Conservation (phyloP, 2,797 vertebrate genomes). For the Crenichthys baileyi region DNA sequence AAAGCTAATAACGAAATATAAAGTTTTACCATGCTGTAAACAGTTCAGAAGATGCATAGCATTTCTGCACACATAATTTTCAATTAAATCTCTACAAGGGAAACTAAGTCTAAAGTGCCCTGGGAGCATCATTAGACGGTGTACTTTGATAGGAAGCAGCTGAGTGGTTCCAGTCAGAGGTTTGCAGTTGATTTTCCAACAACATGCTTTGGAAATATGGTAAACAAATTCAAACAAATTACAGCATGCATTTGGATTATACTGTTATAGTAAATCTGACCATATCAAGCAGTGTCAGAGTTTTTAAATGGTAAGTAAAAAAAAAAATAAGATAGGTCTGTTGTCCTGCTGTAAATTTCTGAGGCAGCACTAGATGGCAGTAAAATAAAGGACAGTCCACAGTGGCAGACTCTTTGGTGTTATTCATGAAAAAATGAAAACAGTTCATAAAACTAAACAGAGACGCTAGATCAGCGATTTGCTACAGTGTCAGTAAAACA, state of each 20-base stretch:
- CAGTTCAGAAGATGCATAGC: constrained; percentile 26
- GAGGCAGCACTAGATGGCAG: constrained; percentile 74
- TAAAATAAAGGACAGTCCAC: constrained; percentile 40
- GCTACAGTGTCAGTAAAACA: constrained; percentile 21
- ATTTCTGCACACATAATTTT: constrained; percentile 4
- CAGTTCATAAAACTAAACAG: constrained; percentile 26
- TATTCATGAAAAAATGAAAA: constrained; percentile 12
- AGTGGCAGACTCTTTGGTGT: constrained; percentile 36
- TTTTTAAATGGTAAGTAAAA: background rate
- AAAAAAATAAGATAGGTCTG: background rate
- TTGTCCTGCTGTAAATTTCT: constrained; percentile 24
- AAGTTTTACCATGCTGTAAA: constrained; percentile 30
- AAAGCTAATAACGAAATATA: constrained; percentile 28
- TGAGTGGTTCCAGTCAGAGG: constrained; percentile 42
- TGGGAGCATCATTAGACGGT: constrained; percentile 42
- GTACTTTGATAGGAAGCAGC: constrained; percentile 31
- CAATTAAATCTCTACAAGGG: background rate
- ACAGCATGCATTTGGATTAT: constrained; percentile 43
- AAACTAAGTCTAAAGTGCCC: constrained; percentile 44
- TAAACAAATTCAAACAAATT: constrained; percentile 44
- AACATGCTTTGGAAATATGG: constrained; percentile 35
- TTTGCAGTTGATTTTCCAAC: constrained; percentile 40
- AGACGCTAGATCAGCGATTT: constrained; percentile 11
- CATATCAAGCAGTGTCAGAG: background rate
- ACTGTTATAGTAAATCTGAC: constrained; percentile 40